Conservation (phyloP, 2,888 invertebrate species). For the Camptogramma bilineatum region DNA sequence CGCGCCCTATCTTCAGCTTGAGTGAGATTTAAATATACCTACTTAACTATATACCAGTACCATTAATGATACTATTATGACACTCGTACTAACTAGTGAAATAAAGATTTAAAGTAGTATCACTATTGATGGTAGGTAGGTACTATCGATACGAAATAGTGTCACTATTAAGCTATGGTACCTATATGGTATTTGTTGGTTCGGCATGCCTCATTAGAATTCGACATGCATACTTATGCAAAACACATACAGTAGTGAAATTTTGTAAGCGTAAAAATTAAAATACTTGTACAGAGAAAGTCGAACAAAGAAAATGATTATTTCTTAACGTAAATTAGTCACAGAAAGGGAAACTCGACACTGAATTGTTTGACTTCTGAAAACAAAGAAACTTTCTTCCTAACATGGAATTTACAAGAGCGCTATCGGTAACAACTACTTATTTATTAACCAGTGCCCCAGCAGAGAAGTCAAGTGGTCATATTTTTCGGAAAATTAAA, state of each 20-base stretch:
- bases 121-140: no score
- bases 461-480: constrained; percentile 55
- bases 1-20: no score
- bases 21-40: no score
- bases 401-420: constrained; percentile 64
- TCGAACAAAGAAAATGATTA: constrained; percentile 68
- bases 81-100: no score
- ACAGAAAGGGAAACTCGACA: constrained; percentile 69
- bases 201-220: constrained; percentile 24
- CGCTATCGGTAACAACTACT: constrained; percentile 54
- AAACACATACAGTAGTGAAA: constrained; percentile 58
- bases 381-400: constrained; percentile 80
- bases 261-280: constrained; percentile 67
- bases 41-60: no score
- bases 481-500: constrained; percentile 27
- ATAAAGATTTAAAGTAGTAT: no score
- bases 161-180: no score
- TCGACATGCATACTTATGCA: constrained; percentile 42
- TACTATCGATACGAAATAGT: no score
- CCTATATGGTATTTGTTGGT: not conserved
- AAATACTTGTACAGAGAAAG: constrained; percentile 59
- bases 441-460: constrained; percentile 69
- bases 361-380: constrained; percentile 69
- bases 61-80: no score
- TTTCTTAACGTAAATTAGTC: constrained; percentile 73